These are phyloP conservation scores for Drosophila parvula DNA, from an alignment of 1,140 invertebrate species.

Conservation along the genomic window DNA sequence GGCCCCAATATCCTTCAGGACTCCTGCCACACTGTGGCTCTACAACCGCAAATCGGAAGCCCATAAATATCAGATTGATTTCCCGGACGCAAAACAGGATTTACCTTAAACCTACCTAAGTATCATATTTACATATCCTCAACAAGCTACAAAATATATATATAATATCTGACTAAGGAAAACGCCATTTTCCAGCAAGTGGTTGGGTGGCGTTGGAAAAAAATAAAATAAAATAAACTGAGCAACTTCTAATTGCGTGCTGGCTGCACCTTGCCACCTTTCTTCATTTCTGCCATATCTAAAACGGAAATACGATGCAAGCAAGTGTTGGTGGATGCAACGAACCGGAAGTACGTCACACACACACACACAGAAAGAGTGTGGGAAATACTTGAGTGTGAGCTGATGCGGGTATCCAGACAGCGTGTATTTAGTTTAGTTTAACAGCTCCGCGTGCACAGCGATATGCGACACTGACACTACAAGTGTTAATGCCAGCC, in stretches of 20 bases:
- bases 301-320: conserved; percentile 48
- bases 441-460: conserved; percentile 74
- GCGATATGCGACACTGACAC: conserved; percentile 80
- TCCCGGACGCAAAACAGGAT: conserved; percentile 3
- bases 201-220: neutral
- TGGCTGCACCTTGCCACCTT: conserved; percentile 40
- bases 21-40: neutral
- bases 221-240: conserved; percentile 31
- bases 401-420: conserved; percentile 69
- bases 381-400: conserved; percentile 55
- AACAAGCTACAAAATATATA: conserved; percentile 10
- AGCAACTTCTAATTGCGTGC: conserved; percentile 67
- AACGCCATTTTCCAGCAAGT: conserved; percentile 2
- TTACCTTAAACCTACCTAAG: conserved; percentile 3
- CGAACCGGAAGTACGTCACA: conserved; percentile 34
- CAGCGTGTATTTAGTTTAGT: conserved; percentile 80
- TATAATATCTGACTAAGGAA: conserved; percentile 15
- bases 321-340: conserved; percentile 45
- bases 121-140: too few species aligned
- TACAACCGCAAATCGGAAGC: conserved; percentile 31
- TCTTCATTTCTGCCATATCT: conserved; percentile 16
- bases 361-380: neutral
- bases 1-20: conserved; percentile 30
- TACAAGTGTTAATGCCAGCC: conserved; percentile 78
- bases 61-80: conserved; percentile 72